A percentile compares a stretch with the other conserved stretches of the same genome.
These are phyloP conservation scores for Aphidius colemani DNA, from an alignment of 2,888 invertebrate genomes.

Conservation along the genomic window DNA sequence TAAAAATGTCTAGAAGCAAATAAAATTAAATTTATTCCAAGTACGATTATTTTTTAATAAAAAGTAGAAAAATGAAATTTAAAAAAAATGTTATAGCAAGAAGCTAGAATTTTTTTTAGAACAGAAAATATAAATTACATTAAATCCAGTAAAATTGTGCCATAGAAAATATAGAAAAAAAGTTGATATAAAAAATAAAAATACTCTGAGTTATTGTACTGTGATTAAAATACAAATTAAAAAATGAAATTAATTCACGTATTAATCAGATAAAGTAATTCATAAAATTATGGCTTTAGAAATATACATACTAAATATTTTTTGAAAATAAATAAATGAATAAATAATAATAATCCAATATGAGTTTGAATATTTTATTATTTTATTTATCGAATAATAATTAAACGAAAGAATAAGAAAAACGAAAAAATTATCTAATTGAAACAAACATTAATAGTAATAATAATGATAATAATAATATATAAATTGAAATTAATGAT, in stretches of 20 bases:
- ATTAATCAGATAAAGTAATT: neutral
- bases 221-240: neutral
- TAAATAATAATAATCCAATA: neutral
- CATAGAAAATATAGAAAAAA: neutral
- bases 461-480: neutral
- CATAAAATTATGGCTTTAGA: neutral
- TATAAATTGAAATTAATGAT: conserved; percentile 4
- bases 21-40: conserved; percentile 33
- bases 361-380: neutral
- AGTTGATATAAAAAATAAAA: neutral
- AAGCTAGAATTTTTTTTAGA: conserved; percentile 4
- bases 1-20: conserved; percentile 13
- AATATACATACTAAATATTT: neutral
- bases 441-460: neutral
- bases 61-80: conserved; percentile 13
- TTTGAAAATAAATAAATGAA: neutral
- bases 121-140: neutral
- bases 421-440: neutral
- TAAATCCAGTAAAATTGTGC: neutral
- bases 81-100: conserved; percentile 18
- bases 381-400: neutral
- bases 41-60: conserved; percentile 22
- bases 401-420: conserved; percentile 5
- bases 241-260: neutral
- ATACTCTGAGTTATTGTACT: neutral